Base-by-base conservation (phyloP, 2,797 vertebrate species). In the Cirrhinus molitorella region DNA sequence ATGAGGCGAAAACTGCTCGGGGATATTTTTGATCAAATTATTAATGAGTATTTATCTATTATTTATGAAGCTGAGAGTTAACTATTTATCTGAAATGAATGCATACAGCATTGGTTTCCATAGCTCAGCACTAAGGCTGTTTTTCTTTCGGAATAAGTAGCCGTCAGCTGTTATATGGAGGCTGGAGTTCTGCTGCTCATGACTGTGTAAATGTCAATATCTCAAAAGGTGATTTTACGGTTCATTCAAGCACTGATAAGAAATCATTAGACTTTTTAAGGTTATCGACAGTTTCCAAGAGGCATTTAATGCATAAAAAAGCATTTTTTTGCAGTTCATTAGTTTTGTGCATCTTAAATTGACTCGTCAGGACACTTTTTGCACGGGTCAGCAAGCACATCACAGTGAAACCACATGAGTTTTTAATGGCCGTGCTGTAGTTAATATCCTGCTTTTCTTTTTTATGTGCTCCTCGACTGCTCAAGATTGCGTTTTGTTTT, bases 161-260 rank as follows among this genome's bases (percentile, higher is more conserved):
- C 90, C 61, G 66, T 94, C 88, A 92, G 87, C 83, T 93, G 91
- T 83, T 85, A 89, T 90, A 90, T 77, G 90, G 67, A 86, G 93
- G 34, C 88, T 47, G 89, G 91, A 89, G 90, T 91, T 91, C 78
- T 91, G 89, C 90, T 92, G 90, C 84, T 94, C 93, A 94, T 89
- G 92, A 89, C 67, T 91, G 90, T 93, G 92, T 92, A 95, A 95
- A 94, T 95, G 92, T 96, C 95, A 96, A 94, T 95, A 96, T 93
- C 93, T 93, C 92, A 92, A 93, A 94, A 95, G 91, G 91, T 92
- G 93, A 90, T 93, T 95, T 93, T 94, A 92, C 84, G 91, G 94
- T 94, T 95, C 93, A 95, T 94, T 94, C 90, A 93, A 95, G 91
- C 91, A 90, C 92, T 87, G 86, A 94, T 93, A 93, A 95, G 91